phyloP scores from a whole-genome alignment of 2,888 invertebrate species.

The Drosophila dives region DNA sequence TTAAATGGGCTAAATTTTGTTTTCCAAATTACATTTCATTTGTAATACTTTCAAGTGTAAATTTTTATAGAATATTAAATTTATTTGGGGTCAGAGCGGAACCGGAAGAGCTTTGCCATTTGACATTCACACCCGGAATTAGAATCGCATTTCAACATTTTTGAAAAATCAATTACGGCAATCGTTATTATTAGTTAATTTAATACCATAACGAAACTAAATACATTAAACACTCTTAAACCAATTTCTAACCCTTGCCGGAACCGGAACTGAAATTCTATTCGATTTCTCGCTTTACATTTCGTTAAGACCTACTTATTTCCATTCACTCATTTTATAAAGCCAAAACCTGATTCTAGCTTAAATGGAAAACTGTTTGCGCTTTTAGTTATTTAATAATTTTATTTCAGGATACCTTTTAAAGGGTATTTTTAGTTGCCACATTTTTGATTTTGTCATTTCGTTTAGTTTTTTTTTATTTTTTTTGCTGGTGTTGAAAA shows the following conservation, averaged over 20 bases:
- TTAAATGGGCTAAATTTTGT: neutral
- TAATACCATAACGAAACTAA: neutral
- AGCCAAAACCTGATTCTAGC: neutral
- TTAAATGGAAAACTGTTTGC: neutral
- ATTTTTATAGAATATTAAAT: neutral
- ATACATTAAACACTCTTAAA: neutral
- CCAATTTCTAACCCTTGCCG: neutral
- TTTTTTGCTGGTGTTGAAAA: constrained; percentile 54
- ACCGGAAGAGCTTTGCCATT: neutral
- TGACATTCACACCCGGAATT: neutral
- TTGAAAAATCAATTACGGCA: neutral
- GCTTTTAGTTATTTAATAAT: neutral
- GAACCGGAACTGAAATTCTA: neutral
- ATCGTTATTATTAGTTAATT: neutral
- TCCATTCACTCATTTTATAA: neutral
- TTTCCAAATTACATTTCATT: neutral
- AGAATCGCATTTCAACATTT: neutral
- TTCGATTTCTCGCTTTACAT: neutral
- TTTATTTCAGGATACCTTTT: too few species aligned
- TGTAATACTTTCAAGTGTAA: neutral
- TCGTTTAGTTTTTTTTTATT: constrained; percentile 17
- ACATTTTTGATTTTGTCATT: constrained; percentile 5
- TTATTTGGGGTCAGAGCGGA: neutral
- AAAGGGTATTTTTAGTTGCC: constrained; percentile 19
- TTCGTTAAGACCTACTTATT: neutral